Percentiles rank a stretch among this genome's conserved stretches.
Evolutionary conservation across 2,113 vertebrate genomes (phyloP).

Genomic region (Pluvialis apricaria): DNA sequence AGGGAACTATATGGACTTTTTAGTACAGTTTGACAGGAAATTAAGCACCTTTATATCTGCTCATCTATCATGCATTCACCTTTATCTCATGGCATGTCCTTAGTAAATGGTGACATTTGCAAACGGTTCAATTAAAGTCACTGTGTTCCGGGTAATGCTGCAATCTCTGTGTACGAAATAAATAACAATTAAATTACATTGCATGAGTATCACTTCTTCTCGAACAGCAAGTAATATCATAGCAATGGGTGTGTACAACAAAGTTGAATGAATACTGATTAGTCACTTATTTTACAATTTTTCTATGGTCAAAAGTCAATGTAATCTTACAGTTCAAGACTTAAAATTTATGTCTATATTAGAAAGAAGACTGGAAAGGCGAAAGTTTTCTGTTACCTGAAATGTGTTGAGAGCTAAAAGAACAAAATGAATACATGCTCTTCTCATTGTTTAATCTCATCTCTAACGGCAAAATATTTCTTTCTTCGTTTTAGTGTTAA

Average conservation of each 20-base stretch:
- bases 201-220: background rate
- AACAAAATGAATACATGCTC: background rate
- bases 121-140: slow-evolving; percentile 58
- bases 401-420: background rate
- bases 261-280: background rate
- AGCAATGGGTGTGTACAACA: background rate
- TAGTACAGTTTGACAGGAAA: slow-evolving; percentile 52
- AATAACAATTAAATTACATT: slow-evolving; percentile 25
- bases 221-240: background rate
- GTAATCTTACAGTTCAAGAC: background rate
- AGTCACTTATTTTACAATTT: background rate
- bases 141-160: slow-evolving; percentile 39
- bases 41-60: slow-evolving; percentile 49
- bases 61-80: slow-evolving; percentile 68
- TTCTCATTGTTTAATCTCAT: background rate
- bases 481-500: background rate
- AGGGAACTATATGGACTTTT: slow-evolving; percentile 14
- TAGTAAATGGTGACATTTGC: slow-evolving; percentile 64
- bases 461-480: background rate
- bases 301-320: background rate
- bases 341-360: background rate
- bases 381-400: background rate
- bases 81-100: slow-evolving; percentile 61
- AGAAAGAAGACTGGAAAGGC: background rate
- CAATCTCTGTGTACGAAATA: background rate